Conservation (phyloP, 2,797 vertebrate genomes). For the Cichlasoma orientale region DNA sequence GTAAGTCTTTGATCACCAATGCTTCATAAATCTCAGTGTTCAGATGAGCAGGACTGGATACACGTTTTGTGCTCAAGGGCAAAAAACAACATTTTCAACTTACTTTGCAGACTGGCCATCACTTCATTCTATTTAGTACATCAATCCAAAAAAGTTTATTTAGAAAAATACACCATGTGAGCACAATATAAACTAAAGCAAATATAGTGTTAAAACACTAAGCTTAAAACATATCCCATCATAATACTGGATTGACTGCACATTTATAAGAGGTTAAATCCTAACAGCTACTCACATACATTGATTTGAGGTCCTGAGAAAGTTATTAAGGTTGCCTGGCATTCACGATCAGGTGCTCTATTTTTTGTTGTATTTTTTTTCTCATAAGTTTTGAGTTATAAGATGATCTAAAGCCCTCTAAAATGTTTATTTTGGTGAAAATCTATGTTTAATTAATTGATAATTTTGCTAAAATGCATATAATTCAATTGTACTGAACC, state of each 20-base stretch:
- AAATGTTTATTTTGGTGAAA: background rate
- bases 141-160: background rate
- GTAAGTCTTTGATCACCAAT: slow-evolving; percentile 70
- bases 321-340: background rate
- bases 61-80: background rate
- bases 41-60: background rate
- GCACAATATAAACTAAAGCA: background rate
- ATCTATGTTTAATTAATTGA: background rate
- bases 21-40: background rate
- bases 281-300: background rate
- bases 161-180: background rate
- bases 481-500: background rate
- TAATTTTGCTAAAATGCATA: background rate
- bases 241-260: background rate
- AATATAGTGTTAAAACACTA: background rate
- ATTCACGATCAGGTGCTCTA: background rate
- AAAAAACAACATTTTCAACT: background rate
- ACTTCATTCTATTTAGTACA: background rate
- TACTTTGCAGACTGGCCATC: background rate
- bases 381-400: background rate
- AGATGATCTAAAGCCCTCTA: background rate
- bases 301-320: background rate
- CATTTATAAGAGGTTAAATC: background rate
- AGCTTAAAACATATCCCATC: background rate
- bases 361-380: background rate